Conservation (phyloP, 2,113 vertebrate genomes). For the Grus americana region DNA sequence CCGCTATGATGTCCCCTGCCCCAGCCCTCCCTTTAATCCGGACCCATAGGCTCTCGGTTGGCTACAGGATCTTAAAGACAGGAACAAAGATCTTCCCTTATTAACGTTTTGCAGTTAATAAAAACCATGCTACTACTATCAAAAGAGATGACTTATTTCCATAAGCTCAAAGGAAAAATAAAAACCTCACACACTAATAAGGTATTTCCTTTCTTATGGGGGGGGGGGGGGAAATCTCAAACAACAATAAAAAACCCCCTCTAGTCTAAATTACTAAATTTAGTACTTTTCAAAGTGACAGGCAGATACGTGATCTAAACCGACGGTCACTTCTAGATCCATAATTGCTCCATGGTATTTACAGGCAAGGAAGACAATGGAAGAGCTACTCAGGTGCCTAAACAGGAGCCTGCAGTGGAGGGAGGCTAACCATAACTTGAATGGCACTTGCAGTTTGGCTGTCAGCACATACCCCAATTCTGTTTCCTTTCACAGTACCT, state of each 20-base stretch:
- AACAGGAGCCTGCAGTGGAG: not conserved
- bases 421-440: not conserved
- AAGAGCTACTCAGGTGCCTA: not conserved
- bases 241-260: not conserved
- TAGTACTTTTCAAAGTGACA: not conserved
- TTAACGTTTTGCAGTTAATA: not conserved
- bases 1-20: too few relatives aligned
- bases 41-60: too few relatives aligned
- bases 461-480: not conserved
- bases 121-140: not conserved
- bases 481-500: not conserved
- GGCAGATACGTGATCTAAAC: not conserved
- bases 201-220: not conserved
- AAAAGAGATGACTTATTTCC: not conserved
- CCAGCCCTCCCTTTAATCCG: too few relatives aligned
- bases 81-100: not conserved
- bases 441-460: not conserved
- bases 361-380: not conserved
- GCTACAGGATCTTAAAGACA: not conserved
- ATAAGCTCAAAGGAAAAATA: not conserved
- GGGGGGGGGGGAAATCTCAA: too few relatives aligned
- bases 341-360: not conserved
- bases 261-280: not conserved
- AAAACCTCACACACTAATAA: not conserved
- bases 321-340: not conserved